phyloP scores from a whole-genome alignment of 2,113 vertebrate genomes.

The Dryoscopus gambensis region DNA sequence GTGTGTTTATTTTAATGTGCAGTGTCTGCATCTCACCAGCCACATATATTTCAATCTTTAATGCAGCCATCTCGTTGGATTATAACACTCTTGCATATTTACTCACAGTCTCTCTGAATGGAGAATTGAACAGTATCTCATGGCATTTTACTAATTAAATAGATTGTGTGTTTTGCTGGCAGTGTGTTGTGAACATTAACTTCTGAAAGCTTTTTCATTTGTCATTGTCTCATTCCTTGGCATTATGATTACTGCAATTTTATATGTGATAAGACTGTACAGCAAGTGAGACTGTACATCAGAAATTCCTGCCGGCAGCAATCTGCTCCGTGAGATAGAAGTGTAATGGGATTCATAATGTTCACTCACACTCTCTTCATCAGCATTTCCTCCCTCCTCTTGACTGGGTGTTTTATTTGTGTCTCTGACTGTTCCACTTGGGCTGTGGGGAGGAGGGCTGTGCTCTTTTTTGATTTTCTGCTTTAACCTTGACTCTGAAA shows the following conservation, averaged over 20 bases:
- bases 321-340: constrained; percentile 34
- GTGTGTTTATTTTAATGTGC: constrained; percentile 43
- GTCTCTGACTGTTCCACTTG: not conserved
- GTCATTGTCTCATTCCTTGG: constrained; percentile 60
- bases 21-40: constrained; percentile 23
- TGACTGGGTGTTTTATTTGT: not conserved
- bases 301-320: constrained; percentile 47
- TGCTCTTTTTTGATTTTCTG: not conserved
- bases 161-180: constrained; percentile 60
- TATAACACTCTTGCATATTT: constrained; percentile 20
- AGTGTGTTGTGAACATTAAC: constrained; percentile 50
- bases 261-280: constrained; percentile 57
- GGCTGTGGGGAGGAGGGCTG: not conserved
- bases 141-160: constrained; percentile 65
- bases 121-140: constrained; percentile 34
- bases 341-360: constrained; percentile 48
- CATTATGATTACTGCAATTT: constrained; percentile 58
- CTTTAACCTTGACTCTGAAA: constrained; percentile 33
- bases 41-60: constrained; percentile 42
- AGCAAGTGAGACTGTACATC: constrained; percentile 41
- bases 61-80: constrained; percentile 19
- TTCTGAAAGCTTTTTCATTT: constrained; percentile 66
- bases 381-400: constrained; percentile 18
- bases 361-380: constrained; percentile 21
- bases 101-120: constrained; percentile 7